These are phyloP conservation scores for Lagopus muta DNA, from an alignment of 2,113 vertebrate genomes.

Conservation along the genomic window DNA sequence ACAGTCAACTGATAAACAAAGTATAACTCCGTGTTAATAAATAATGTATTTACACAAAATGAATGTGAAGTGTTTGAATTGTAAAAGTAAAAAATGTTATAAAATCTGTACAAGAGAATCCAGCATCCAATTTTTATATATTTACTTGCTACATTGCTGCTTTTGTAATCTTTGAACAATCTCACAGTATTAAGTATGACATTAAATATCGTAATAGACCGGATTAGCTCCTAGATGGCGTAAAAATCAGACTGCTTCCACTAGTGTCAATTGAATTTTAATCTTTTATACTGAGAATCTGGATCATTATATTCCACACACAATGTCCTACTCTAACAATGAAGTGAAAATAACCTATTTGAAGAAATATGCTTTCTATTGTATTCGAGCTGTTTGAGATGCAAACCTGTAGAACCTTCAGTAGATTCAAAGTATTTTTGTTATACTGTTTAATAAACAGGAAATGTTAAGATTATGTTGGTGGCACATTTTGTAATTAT, in stretches of 20 bases:
- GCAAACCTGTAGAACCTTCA: not conserved
- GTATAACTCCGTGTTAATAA: not conserved
- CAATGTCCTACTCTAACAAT: not conserved
- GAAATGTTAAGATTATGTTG: not conserved
- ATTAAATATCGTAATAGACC: not conserved
- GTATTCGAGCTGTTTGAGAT: not conserved
- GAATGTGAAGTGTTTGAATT: not conserved
- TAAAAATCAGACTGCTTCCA: not conserved
- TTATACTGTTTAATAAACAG: not conserved
- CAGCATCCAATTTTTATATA: not conserved
- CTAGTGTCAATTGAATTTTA: not conserved
- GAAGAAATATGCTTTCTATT: not conserved
- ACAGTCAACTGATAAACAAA: not conserved
- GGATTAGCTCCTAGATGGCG: not conserved
- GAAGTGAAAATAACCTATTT: not conserved
- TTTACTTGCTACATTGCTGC: not conserved
- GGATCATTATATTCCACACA: not conserved
- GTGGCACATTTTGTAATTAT: not conserved
- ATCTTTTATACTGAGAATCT: not conserved
- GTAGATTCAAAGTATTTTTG: not conserved
- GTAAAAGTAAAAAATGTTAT: not conserved
- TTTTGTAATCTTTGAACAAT: not conserved
- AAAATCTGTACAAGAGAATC: not conserved
- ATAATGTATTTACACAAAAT: not conserved
- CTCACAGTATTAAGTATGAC: not conserved